Conservation (phyloP, 2,797 vertebrate species). For the Poecilia wingei region DNA sequence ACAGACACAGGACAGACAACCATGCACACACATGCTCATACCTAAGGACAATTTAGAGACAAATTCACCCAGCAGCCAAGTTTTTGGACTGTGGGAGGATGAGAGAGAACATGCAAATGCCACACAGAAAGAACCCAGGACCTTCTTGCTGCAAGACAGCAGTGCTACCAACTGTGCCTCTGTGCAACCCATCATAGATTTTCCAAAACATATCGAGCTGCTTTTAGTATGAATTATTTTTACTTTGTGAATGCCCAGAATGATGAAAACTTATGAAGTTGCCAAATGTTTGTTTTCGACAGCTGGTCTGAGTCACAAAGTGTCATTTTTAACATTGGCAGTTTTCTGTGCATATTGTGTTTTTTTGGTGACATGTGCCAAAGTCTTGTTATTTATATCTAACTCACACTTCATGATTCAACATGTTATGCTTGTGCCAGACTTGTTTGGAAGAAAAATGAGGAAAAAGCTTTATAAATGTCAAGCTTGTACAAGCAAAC, state of each 20-base stretch:
- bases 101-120: not conserved
- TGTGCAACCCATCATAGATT: not conserved
- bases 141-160: not conserved
- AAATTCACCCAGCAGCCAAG: not conserved
- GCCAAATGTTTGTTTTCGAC: not conserved
- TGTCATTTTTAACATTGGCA: not conserved
- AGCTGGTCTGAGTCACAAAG: not conserved
- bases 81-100: not conserved
- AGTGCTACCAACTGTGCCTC: not conserved
- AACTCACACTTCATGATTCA: not conserved
- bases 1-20: not conserved
- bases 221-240: not conserved
- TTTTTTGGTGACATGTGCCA: not conserved
- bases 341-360: not conserved
- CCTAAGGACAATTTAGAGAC: not conserved
- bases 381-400: not conserved
- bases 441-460: not conserved
- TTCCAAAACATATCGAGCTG: not conserved
- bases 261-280: not conserved
- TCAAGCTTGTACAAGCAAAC: not conserved
- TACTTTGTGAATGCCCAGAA: not conserved
- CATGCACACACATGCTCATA: not conserved
- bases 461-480: not conserved
- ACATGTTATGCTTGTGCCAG: not conserved
- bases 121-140: not conserved